phyloP scores from a whole-genome alignment of 64 coral and sea anemone species.

The Montipora efflorescens region DNA sequence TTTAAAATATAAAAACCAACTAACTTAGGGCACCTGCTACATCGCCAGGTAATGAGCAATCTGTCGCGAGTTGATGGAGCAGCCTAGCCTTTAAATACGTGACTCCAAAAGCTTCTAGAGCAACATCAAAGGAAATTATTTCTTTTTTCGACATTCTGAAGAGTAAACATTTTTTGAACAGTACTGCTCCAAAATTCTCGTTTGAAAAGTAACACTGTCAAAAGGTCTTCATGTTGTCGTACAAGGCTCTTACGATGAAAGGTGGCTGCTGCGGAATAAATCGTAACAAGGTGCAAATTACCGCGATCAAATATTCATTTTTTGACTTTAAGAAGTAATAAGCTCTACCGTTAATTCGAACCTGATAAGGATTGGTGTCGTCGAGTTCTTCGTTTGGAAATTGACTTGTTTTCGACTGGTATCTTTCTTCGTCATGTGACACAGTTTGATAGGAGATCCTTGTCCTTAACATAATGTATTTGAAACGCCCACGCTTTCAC shows the following conservation, averaged over 20 bases:
- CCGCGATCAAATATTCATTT: not conserved
- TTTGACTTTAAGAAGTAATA: not conserved
- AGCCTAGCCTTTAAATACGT: no score
- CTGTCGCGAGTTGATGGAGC: no score
- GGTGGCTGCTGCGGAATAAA: not conserved
- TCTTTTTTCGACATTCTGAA: not conserved
- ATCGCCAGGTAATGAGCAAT: not conserved
- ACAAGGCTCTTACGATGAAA: not conserved
- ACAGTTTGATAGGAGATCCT: not conserved
- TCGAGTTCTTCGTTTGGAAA: not conserved
- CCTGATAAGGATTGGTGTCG: not conserved
- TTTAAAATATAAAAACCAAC: no score
- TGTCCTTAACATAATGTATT: not conserved
- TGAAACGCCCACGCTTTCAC: not conserved
- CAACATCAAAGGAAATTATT: not conserved
- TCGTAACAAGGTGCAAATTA: not conserved
- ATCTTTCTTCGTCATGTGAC: not conserved
- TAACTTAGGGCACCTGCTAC: not conserved
- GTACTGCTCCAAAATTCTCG: not conserved
- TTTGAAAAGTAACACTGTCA: not conserved
- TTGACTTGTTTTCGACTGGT: no score
- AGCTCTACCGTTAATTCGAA: not conserved
- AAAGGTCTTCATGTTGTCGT: no score
- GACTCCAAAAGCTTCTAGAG: not conserved
- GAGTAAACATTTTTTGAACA: not conserved